Evolutionary conservation across 2,113 vertebrate species (phyloP).

Genomic region (Chrysochloris asiatica): DNA sequence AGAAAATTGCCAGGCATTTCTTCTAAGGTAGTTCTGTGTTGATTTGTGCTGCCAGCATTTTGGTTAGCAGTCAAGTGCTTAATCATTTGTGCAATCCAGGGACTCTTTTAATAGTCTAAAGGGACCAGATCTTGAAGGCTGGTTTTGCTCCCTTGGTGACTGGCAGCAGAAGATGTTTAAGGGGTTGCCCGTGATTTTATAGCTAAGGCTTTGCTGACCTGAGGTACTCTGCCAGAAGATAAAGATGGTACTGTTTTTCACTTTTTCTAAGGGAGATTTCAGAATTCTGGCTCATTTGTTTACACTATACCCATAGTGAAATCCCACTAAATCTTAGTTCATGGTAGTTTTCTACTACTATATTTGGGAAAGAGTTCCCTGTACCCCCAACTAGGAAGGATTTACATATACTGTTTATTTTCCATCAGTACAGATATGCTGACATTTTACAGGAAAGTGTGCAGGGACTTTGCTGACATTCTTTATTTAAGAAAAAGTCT

Average conservation of each 20-base stretch:
- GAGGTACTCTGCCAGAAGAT: background rate
- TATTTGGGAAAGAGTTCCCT: background rate
- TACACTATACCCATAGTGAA: background rate
- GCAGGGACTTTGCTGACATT: too few relatives aligned
- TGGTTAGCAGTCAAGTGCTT: background rate
- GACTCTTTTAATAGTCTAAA: background rate
- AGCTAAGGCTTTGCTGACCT: background rate
- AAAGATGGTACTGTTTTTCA: background rate
- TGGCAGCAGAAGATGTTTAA: background rate
- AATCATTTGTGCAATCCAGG: too few relatives aligned
- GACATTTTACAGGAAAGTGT: background rate
- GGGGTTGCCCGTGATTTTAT: background rate
- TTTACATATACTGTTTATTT: background rate
- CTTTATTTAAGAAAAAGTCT: background rate
- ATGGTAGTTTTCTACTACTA: background rate
- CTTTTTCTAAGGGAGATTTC: background rate
- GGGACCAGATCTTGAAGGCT: background rate
- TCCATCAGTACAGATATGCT: background rate
- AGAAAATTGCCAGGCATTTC: background rate
- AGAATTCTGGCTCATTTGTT: constrained; percentile 1
- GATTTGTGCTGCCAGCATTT: background rate
- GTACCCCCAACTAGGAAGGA: background rate
- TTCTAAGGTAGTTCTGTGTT: background rate
- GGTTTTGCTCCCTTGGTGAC: background rate
- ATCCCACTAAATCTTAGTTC: constrained; percentile 24